Base-by-base conservation (phyloP, 2,113 vertebrate genomes). In the Oriolus oriolus region DNA sequence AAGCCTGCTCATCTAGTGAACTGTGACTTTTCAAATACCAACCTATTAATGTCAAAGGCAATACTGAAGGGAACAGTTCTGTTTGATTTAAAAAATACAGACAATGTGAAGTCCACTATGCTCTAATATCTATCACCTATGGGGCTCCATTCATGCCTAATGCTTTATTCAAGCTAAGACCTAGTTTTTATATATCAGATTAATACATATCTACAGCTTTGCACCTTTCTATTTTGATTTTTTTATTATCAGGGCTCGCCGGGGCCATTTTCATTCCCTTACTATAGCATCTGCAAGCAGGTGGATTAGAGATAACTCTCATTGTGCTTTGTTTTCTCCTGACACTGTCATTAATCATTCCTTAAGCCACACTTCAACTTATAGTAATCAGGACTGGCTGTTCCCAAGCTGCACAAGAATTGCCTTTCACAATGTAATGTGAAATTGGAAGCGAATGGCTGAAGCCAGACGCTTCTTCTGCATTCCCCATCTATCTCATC, bases 321-420 rank as follows among this genome's bases (percentile, higher is more conserved):
- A 98, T 98, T 98, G 98, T 98, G 99, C 99, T 99, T 99, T 99
- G 99, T 99, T 99, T 99, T 99, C 98, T 97, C 98, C 98, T 98
- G 98, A 99, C 99, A 99, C 98, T 98, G 99, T 99, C 99, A 99
- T 99, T 99, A 99, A 99, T 99, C 99, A 99, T 99, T 98, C 99
- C 98, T 98, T 99, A 98, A 99, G 99, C 99, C 98, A 98, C 99
- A 99, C 99, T 99, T 99, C 99, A 99, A 98, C 99, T 98, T 99
- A 98, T 99, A 99, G 99, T 99, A 99, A 99, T 99, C 99, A 99
- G 99, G 99, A 98, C 98, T 99, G 99, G 99, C 99, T 99, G 98
- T 98, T 98, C 98, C 98, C 98, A 98, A 98, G 99, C 98, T 98
- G 98, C 98, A 98, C 98, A 98, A 99, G 99, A 99, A 99, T 99